Evolutionary conservation across 2,888 invertebrate genomes (phyloP).

Genomic region (Xestia rhomboidea): DNA sequence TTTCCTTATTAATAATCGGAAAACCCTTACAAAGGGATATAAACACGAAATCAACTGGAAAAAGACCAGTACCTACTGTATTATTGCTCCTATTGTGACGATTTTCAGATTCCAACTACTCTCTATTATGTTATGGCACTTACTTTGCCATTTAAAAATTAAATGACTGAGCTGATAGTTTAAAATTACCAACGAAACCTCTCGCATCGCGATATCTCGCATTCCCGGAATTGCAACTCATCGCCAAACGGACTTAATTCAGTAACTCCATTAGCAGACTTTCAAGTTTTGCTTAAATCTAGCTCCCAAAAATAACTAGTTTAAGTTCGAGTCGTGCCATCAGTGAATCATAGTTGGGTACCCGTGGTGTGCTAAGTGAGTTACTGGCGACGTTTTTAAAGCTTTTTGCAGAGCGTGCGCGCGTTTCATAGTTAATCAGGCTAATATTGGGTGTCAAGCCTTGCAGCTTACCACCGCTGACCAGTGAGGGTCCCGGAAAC

Average conservation of each 20-base stretch:
- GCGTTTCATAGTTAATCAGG: constrained; percentile 84
- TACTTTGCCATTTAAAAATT: neutral
- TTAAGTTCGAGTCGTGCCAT: constrained; percentile 59
- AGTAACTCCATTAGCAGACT: constrained; percentile 36
- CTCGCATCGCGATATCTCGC: neutral
- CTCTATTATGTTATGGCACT: neutral
- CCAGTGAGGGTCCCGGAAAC: constrained; percentile 65
- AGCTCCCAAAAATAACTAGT: constrained; percentile 53
- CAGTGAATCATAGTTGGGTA: constrained; percentile 73
- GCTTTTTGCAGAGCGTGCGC: constrained; percentile 84
- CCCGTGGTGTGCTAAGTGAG: constrained; percentile 80
- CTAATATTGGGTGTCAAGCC: constrained; percentile 82
- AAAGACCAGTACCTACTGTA: constrained; percentile 7
- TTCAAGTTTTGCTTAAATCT: constrained; percentile 50
- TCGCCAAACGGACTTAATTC: constrained; percentile 44
- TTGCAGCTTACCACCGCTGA: constrained; percentile 59
- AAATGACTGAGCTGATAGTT: neutral
- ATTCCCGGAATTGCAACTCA: constrained; percentile 18
- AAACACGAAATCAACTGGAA: constrained; percentile 26
- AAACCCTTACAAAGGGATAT: constrained; percentile 20
- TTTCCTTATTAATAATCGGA: constrained; percentile 45
- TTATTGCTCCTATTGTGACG: neutral
- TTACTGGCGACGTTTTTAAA: constrained; percentile 87
- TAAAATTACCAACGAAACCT: constrained; percentile 8
- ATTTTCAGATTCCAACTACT: neutral